phyloP scores from a whole-genome alignment of 2,888 invertebrate genomes.

The Apotomis capreana region DNA sequence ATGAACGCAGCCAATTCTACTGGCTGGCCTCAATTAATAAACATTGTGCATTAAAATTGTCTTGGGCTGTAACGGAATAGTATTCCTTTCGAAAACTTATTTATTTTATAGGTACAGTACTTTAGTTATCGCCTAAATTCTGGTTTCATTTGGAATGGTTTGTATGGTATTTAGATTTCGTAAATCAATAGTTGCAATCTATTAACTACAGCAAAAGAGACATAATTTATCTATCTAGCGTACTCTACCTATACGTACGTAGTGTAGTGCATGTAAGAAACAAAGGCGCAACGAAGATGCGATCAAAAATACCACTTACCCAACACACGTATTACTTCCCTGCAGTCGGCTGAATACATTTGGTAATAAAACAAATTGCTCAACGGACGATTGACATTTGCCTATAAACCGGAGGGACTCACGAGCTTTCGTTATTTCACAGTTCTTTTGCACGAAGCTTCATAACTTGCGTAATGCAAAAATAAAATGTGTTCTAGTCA shows the following conservation, averaged over 20 bases:
- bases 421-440: slow-evolving; percentile 54
- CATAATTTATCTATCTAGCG: too few species aligned
- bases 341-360: slow-evolving; percentile 57
- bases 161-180: too few species aligned
- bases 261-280: slow-evolving; percentile 13
- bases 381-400: slow-evolving; percentile 78
- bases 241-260: not conserved
- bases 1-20: slow-evolving; percentile 68
- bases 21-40: slow-evolving; percentile 75
- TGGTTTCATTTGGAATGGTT: not conserved
- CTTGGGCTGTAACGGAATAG: slow-evolving; percentile 49
- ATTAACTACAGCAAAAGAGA: too few species aligned
- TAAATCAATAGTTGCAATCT: too few species aligned
- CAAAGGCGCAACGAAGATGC: slow-evolving; percentile 54
- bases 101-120: not conserved
- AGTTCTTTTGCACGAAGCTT: slow-evolving; percentile 49
- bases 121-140: too few species aligned
- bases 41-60: slow-evolving; percentile 69
- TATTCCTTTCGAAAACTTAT: slow-evolving; percentile 36
- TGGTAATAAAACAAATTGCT: slow-evolving; percentile 73
- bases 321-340: slow-evolving; percentile 56
- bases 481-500: slow-evolving; percentile 46
- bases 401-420: slow-evolving; percentile 60
- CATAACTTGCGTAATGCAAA: slow-evolving; percentile 51
- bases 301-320: slow-evolving; percentile 62